These are phyloP conservation scores for Brassicogethes aeneus DNA, from an alignment of 2,888 invertebrate genomes.

Conservation along the genomic window DNA sequence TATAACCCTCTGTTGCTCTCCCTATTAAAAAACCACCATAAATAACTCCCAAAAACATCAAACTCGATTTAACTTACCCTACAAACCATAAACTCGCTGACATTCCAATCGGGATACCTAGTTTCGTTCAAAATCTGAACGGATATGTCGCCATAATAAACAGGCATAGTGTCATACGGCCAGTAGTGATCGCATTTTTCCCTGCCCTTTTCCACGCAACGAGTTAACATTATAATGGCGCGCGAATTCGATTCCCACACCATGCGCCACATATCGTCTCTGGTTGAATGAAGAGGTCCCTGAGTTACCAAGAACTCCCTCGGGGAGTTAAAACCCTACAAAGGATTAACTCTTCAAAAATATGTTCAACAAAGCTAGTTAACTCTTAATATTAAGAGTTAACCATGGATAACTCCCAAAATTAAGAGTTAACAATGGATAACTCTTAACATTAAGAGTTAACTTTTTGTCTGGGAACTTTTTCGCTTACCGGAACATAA, in stretches of 20 bases:
- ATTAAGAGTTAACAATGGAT: no score
- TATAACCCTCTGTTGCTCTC: conserved; percentile 80
- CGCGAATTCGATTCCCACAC: conserved; percentile 97
- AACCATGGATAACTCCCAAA: no score
- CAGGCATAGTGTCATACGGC: conserved; percentile 93
- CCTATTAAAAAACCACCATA: conserved; percentile 47
- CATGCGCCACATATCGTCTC: conserved; percentile 99
- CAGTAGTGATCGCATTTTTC: conserved; percentile 96
- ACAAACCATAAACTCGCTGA: conserved; percentile 88
- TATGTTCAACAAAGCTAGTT: no score
- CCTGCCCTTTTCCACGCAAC: conserved; percentile 90
- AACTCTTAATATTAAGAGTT: no score
- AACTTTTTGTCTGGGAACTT: not conserved
- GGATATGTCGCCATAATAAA: conserved; percentile 95
- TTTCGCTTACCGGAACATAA: conserved; percentile 72
- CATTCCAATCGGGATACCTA: conserved; percentile 92
- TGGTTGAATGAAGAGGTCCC: conserved; percentile 92
- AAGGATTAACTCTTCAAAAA: no score
- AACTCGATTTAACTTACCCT: conserved; percentile 52
- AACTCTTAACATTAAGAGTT: no score
- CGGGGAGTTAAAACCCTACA: conserved; percentile 83
- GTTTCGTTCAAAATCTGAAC: conserved; percentile 88
- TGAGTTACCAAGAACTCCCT: conserved; percentile 97
- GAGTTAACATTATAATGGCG: conserved; percentile 95
- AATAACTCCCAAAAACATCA: not conserved